Percentiles rank a stretch among this genome's conserved stretches.
Conservation (phyloP, 2,888 invertebrate genomes). For the Incurvaria masculella region DNA sequence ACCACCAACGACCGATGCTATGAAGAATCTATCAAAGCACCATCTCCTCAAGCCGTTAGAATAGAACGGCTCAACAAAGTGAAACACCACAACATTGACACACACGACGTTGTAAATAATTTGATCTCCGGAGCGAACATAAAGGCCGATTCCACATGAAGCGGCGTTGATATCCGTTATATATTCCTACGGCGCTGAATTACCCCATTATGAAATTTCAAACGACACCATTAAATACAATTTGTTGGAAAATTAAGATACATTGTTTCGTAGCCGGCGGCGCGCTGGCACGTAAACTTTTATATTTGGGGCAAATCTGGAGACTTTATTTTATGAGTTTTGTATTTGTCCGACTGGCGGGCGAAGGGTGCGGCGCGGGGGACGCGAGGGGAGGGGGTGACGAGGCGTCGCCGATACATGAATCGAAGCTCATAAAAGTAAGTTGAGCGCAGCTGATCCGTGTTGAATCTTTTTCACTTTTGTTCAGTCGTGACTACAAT, state of each 20-base stretch:
- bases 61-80: too few relatives aligned
- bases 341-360: too few relatives aligned
- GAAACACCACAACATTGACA: not conserved
- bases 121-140: not conserved
- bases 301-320: not conserved
- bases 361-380: too few relatives aligned
- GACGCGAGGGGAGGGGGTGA: too few relatives aligned
- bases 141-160: not conserved
- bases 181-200: not conserved
- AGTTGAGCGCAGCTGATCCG: too few relatives aligned
- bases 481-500: too few relatives aligned
- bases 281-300: not conserved
- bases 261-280: not conserved
- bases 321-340: not conserved
- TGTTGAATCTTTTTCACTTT: too few relatives aligned
- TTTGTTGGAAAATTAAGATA: not conserved
- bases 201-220: not conserved
- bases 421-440: too few relatives aligned
- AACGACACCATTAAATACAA: not conserved
- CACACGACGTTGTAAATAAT: not conserved
- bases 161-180: not conserved
- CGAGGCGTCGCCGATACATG: too few relatives aligned
- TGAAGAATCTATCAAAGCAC: too few relatives aligned
- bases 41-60: too few relatives aligned
- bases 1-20: too few relatives aligned